Evolutionary conservation across 2,113 vertebrate genomes (phyloP).

Genomic region (Pollachius pollachius): DNA sequence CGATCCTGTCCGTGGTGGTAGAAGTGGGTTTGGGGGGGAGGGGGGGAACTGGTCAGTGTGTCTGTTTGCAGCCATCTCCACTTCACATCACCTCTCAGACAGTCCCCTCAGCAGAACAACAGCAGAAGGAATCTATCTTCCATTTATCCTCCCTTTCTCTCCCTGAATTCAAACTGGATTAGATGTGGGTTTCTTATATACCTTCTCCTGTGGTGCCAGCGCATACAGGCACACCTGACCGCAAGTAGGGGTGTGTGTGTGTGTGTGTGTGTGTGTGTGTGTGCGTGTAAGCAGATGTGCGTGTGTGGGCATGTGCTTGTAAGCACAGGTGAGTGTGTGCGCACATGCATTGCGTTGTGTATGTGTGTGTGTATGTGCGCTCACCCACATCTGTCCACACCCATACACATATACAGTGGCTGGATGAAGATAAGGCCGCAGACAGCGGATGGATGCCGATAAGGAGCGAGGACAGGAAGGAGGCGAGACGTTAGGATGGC

Average conservation of each 20-base stretch:
- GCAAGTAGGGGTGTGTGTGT: too few relatives aligned
- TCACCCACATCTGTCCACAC: conserved; percentile 43
- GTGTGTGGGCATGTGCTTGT: too few relatives aligned
- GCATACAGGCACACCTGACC: too few relatives aligned
- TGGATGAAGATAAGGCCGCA: not conserved
- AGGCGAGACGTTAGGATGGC: not conserved
- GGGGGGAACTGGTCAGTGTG: conserved; percentile 17
- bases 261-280: too few relatives aligned
- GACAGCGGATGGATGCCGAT: not conserved
- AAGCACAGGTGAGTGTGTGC: conserved; percentile 25
- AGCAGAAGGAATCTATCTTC: conserved; percentile 27
- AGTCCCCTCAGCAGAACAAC: conserved; percentile 12
- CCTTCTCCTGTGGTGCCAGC: too few relatives aligned
- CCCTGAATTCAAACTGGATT: not conserved
- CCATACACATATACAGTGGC: conserved; percentile 14
- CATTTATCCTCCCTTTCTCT: conserved; percentile 16
- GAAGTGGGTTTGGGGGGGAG: conserved; percentile 51
- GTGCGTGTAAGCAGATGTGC: conserved; percentile 22
- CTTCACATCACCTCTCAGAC: conserved; percentile 37
- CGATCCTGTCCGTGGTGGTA: conserved; percentile 58
- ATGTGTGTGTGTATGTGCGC: conserved; percentile 13
- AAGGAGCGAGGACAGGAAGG: too few relatives aligned
- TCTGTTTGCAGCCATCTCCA: conserved; percentile 47
- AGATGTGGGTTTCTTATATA: not conserved
- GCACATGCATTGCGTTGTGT: too few relatives aligned